Evolutionary conservation across 2,113 vertebrate species (phyloP), one percentile per base, ranked within the genome.

Genomic region (Noctilio leporinus): DNA sequence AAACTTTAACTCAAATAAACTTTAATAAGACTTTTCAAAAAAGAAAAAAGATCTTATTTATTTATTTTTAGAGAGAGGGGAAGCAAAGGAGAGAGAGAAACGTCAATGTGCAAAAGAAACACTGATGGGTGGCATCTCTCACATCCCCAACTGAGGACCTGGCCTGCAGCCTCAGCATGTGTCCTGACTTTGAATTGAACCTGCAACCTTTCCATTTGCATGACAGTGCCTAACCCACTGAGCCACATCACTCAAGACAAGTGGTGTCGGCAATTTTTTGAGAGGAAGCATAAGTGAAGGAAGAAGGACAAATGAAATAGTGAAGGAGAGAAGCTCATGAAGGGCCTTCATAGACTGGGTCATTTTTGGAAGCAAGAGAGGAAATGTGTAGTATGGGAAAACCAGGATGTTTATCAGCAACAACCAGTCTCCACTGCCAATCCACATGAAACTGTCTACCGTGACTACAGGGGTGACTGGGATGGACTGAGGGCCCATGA

Each of bases 401-500:
- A 49, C 14, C 49, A 26, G 55, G 28, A 62, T 4, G 9, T 35
- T 35, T 75, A 19, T 14, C 38, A 5, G 2, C 10, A 1, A 24
- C 11, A 4, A 5, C 7, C 16, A 4, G 33, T 35, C 43, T 57
- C 95, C 43, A 33, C n/a, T 17, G 64, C 7, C 35, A 30, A 9
- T 16, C n/a, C 62, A 33, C 7, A 3, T 43, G 8, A n/a, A 49
- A 69, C 49, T 76, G 28, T 78, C 55, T 14, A 33, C 17, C 7
- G 17, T 10, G 30, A 55, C 49, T 38, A 5, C 49, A 64, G 30
- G 11, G 16, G 4, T 38, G 2, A 59, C 2, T 3, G 1, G 6
- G 9, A 6, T 16, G 33, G 4, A 28, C n/a, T 0, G 0, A 51
- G 30, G 33, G 28, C 33, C 10, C 19, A 20, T 6, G 35, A 38